Conservation (phyloP, 1,140 invertebrate genomes). For the Diprion similis region DNA sequence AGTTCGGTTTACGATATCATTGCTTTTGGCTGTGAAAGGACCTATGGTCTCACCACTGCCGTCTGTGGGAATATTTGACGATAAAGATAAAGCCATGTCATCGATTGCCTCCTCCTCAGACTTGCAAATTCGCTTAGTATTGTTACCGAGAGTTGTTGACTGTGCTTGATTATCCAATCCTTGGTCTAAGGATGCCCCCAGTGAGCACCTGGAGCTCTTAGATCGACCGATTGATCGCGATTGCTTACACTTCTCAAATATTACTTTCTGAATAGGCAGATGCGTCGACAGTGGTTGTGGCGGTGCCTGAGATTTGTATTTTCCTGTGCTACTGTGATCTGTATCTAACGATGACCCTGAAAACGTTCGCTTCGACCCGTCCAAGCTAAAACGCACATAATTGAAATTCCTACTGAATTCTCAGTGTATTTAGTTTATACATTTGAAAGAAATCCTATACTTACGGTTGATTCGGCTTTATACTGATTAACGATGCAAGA, state of each 20-base stretch:
- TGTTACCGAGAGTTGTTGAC: conserved; percentile 38
- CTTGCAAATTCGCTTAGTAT: conserved; percentile 57
- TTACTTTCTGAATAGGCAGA: conserved; percentile 49
- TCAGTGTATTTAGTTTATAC: conserved; percentile 20
- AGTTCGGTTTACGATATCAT: conserved; percentile 13
- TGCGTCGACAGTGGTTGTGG: conserved; percentile 24
- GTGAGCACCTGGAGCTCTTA: conserved; percentile 46
- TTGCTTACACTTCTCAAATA: conserved; percentile 52
- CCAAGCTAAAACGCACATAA: conserved; percentile 44
- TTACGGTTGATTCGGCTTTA: conserved; percentile 56
- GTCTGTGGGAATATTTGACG: conserved; percentile 41
- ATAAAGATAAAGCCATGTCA: conserved; percentile 43
- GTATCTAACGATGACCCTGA: conserved; percentile 59
- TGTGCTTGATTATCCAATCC: conserved; percentile 58
- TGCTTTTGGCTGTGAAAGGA: conserved; percentile 21
- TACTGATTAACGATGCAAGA: conserved; percentile 68
- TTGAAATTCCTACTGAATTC: conserved; percentile 14
- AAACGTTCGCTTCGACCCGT: conserved; percentile 58
- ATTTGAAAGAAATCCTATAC: conserved; percentile 23
- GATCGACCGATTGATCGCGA: conserved; percentile 51
- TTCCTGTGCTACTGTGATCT: conserved; percentile 43
- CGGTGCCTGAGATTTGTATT: conserved; percentile 45
- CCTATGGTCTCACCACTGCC: conserved; percentile 48
- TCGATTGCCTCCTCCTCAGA: conserved; percentile 59
- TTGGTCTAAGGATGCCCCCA: conserved; percentile 62